Evolutionary conservation across 2,113 vertebrate species (phyloP).

Genomic region (Gallinago media): DNA sequence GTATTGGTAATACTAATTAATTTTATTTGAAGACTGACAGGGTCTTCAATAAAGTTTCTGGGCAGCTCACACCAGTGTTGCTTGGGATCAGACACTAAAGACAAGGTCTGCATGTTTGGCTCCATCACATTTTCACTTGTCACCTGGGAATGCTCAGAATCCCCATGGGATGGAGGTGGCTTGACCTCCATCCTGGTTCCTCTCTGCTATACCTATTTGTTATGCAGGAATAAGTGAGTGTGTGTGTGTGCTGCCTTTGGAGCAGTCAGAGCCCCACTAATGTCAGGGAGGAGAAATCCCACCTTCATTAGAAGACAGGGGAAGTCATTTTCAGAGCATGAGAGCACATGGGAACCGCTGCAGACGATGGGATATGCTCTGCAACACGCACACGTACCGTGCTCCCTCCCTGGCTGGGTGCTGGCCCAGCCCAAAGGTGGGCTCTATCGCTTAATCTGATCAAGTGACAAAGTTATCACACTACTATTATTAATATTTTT

Average conservation of each 20-base stretch:
- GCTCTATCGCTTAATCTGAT: not conserved
- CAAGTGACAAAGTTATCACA: too few species aligned
- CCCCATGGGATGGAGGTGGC: not conserved
- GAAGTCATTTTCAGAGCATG: not conserved
- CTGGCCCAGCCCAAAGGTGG: not conserved
- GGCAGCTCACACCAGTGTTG: not conserved
- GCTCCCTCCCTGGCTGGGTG: not conserved
- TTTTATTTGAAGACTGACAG: not conserved
- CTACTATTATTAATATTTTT: too few species aligned
- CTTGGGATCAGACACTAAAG: not conserved
- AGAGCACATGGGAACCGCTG: fast-evolving
- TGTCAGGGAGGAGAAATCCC: not conserved
- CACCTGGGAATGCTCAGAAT: not conserved
- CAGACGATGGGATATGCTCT: not conserved
- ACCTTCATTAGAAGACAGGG: not conserved
- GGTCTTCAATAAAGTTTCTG: not conserved
- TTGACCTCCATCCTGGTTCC: fast-evolving
- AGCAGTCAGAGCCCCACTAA: not conserved
- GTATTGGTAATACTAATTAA: not conserved
- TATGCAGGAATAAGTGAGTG: not conserved
- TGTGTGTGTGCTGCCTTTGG: not conserved
- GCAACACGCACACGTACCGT: fast-evolving
- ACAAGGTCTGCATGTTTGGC: not conserved
- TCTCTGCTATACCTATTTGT: not conserved
- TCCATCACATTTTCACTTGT: not conserved